Conservation (phyloP, 64 coral and sea anemone species). For the Orbicella faveolata region DNA sequence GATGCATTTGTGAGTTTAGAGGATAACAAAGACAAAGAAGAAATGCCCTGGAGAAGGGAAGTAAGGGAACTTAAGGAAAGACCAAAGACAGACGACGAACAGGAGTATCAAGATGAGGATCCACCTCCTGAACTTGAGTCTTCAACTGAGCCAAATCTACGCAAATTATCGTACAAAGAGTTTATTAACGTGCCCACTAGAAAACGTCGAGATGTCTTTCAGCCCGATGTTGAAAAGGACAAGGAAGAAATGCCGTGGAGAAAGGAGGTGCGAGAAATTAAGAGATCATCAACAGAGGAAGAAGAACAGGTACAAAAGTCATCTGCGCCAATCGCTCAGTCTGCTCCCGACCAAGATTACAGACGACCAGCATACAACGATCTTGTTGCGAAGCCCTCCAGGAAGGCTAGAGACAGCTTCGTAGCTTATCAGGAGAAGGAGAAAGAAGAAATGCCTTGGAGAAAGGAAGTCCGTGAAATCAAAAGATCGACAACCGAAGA, state of each 20-base stretch:
- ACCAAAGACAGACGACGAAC: slow-evolving; percentile 11
- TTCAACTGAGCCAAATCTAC: not conserved
- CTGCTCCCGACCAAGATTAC: slow-evolving; percentile 2
- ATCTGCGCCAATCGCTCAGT: not conserved
- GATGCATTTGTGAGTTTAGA: slow-evolving; percentile 21
- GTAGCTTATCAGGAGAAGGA: not conserved
- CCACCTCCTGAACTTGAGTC: not conserved
- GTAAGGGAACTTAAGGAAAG: slow-evolving; percentile 27
- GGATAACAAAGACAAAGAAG: slow-evolving; percentile 14
- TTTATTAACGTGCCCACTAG: slow-evolving; percentile 15
- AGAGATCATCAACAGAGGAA: slow-evolving; percentile 13
- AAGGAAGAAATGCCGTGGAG: slow-evolving; percentile 48
- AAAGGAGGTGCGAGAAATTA: slow-evolving; percentile 34
- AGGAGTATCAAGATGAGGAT: slow-evolving; percentile 12
- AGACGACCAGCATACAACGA: not conserved
- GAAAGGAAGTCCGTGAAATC: slow-evolving; percentile 44
- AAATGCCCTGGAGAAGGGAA: slow-evolving; percentile 45
- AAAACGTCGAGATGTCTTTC: slow-evolving; percentile 50
- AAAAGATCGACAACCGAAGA: slow-evolving; percentile 11
- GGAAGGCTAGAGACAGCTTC: not conserved
- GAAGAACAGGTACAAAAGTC: slow-evolving; percentile 8
- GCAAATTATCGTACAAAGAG: slow-evolving; percentile 52
- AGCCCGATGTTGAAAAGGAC: slow-evolving; percentile 15
- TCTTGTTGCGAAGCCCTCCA: not conserved
- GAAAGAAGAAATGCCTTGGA: slow-evolving; percentile 34